Conservation (phyloP, 2,888 invertebrate species). For the Perizoma flavofasciatum region DNA sequence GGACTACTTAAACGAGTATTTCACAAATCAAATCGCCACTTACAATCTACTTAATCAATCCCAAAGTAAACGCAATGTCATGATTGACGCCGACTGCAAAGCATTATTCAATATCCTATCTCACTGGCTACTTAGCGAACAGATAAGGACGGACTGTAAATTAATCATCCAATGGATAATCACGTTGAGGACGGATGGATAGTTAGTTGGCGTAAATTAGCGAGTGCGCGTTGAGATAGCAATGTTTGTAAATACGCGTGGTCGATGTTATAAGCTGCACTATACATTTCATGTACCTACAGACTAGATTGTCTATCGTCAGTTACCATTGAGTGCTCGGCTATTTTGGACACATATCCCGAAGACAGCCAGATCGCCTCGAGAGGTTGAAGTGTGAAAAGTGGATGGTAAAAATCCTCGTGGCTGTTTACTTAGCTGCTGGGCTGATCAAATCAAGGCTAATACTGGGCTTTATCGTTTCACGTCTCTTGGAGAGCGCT, state of each 20-base stretch:
- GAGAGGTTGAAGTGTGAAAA: too few species aligned
- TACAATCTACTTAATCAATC: constrained; percentile 18
- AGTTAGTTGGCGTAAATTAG: constrained; percentile 76
- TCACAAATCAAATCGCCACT: background rate
- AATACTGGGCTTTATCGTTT: too few species aligned
- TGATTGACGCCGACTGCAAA: constrained; percentile 34
- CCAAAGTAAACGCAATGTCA: constrained; percentile 21
- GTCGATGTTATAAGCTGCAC: constrained; percentile 44
- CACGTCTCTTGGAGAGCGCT: too few species aligned
- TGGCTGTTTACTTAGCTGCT: too few species aligned
- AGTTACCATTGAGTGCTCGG: too few species aligned
- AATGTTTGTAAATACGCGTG: constrained; percentile 64
- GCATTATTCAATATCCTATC: constrained; percentile 33
- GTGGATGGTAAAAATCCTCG: too few species aligned
- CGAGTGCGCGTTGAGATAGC: constrained; percentile 77
- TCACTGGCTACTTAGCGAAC: constrained; percentile 34
- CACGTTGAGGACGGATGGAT: constrained; percentile 67
- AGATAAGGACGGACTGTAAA: constrained; percentile 55
- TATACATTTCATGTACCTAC: too few species aligned
- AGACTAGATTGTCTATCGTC: too few species aligned
- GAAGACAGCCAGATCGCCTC: too few species aligned
- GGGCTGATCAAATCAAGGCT: too few species aligned
- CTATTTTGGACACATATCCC: too few species aligned
- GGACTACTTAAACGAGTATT: background rate
- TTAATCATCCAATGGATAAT: constrained; percentile 72